Evolutionary conservation across 2,888 invertebrate genomes (phyloP).

Genomic region (Xanthorhoe designata): DNA sequence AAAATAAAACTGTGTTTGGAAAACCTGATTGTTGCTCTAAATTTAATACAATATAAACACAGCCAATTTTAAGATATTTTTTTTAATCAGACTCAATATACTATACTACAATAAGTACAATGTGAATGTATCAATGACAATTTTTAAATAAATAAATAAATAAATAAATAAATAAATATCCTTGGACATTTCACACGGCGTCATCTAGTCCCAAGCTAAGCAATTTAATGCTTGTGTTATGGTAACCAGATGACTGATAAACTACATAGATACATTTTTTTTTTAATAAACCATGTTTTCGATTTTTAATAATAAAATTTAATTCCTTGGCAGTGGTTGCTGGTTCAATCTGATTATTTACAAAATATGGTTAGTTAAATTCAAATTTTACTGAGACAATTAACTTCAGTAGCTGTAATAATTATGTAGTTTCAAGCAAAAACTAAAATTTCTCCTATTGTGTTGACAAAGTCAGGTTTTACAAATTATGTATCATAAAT

Average conservation of each 20-base stretch:
- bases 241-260: too few species aligned
- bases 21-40: background rate
- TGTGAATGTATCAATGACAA: background rate
- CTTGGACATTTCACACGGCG: too few species aligned
- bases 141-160: too few species aligned
- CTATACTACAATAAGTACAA: background rate
- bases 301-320: background rate
- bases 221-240: too few species aligned
- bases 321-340: slow-evolving; percentile 16
- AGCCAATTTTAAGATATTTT: slow-evolving; percentile 23
- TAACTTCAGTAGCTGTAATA: slow-evolving; percentile 1
- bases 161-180: too few species aligned
- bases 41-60: slow-evolving; percentile 11
- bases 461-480: background rate
- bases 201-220: too few species aligned
- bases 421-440: background rate
- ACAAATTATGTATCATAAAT: slow-evolving; percentile 12
- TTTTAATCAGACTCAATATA: slow-evolving; percentile 9
- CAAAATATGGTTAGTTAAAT: background rate
- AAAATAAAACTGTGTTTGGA: background rate
- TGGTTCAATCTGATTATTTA: background rate
- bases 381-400: background rate
- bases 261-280: too few species aligned
- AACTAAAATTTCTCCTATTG: background rate
- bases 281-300: background rate